Evolutionary conservation across 1,140 invertebrate genomes (phyloP), one percentile per base, ranked within the genome.

Genomic region (Drosophila kepulauana): DNA sequence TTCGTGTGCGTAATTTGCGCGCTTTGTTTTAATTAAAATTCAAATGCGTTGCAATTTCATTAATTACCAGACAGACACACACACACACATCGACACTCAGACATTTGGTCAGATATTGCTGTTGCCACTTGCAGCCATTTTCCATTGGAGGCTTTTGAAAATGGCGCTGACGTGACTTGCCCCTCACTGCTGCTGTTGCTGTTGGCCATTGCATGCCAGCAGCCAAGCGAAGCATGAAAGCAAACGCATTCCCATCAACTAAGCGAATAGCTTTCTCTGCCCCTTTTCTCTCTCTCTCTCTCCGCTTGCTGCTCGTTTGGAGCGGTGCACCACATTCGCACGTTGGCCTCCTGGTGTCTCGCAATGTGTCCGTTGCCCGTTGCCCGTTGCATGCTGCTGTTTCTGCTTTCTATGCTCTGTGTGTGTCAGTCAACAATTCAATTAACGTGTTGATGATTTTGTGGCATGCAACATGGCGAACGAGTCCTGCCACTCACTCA

Each of bases 371-470:
- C n/a, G 20, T 33, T 20, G 3, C 59, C 3, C 30, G n/a, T 20
- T 41, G 3, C 7, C 25, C n/a, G n/a, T 35, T n/a, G 13, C 30
- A 28, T 46, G 16, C 3, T 38, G 35, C 13, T 13, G 20, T 38
- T 15, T 0, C 43, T 33, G 48, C 38, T 20, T 48, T 35, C 43
- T 62, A 33, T 73, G 70, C 54, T 51, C 25, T 73, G 73, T 71
- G 79, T 87, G 84, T 78, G 87, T 85, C 84, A 89, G 84, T 91
- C 88, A 91, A 91, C 89, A 91, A 91, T 91, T 91, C 89, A 91
- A 91, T 91, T 91, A 91, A 91, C 89, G 88, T 91, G 84, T 88
- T 88, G 84, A 88, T 88, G 84, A 88, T 88, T 88, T 88, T 88
- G 84, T 80, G 84, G 84, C 84, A 88, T 88, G 84, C 84, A 87